Conservation (phyloP, 2,888 invertebrate genomes). For the Gisinianus flammeolus region DNA sequence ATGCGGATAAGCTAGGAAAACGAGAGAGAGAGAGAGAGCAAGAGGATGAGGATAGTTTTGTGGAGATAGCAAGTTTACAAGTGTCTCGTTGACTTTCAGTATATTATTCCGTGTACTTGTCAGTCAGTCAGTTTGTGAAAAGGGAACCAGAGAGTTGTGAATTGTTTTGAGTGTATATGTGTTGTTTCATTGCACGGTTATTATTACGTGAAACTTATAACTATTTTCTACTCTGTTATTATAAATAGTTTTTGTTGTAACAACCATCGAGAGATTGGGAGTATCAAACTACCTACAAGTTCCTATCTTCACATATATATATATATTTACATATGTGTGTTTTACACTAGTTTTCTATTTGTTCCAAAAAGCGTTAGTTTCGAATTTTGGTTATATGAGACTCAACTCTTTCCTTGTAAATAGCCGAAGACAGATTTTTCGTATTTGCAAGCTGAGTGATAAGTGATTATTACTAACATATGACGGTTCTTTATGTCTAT, state of each 20-base stretch:
- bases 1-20: conserved; percentile 3
- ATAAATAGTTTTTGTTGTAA: not conserved
- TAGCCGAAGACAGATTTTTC: conserved; percentile 6
- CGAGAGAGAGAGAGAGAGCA: conserved; percentile 25
- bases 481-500: conserved; percentile 17
- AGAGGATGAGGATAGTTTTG: not conserved
- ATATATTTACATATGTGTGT: not conserved
- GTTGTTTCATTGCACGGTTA: not conserved
- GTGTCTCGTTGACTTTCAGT: conserved; percentile 29
- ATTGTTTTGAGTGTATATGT: conserved; percentile 15
- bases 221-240: not conserved
- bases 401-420: not conserved
- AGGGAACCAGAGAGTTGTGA: conserved; percentile 28
- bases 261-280: not conserved
- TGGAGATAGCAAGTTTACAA: conserved; percentile 15
- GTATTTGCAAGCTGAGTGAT: conserved; percentile 9
- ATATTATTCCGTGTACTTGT: conserved; percentile 4
- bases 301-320: not conserved
- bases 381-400: conserved; percentile 11
- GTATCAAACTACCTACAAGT: not conserved
- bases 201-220: not conserved
- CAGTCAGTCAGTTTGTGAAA: conserved; percentile 34
- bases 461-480: conserved; percentile 23
- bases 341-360: not conserved
- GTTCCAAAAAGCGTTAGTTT: not conserved